A percentile compares a stretch with the other conserved stretches of the same genome.
Evolutionary conservation across 2,797 vertebrate species (phyloP).

Genomic region (Sebastolobus alascanus): DNA sequence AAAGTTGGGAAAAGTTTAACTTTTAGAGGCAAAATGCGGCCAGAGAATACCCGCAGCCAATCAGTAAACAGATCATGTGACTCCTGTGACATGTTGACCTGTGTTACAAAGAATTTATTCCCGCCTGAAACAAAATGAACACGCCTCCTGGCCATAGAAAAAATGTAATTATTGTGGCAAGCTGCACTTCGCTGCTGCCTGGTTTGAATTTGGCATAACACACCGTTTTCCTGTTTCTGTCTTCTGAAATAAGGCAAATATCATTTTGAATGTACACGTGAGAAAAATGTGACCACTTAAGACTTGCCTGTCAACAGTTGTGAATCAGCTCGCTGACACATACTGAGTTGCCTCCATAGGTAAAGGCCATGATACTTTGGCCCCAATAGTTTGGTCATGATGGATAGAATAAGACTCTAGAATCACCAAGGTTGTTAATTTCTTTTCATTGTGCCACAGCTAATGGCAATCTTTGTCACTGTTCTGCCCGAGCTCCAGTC

Average conservation of each 20-base stretch:
- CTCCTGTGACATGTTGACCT: no score
- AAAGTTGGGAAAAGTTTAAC: no score
- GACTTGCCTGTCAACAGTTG: slow-evolving; percentile 3
- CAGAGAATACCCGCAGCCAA: no score
- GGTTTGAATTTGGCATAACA: neutral
- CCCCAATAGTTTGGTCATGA: slow-evolving; percentile 20
- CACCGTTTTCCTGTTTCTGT: neutral
- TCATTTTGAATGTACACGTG: neutral
- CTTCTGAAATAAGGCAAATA: neutral
- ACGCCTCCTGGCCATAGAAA: no score
- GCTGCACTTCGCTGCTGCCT: no score
- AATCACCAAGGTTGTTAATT: slow-evolving; percentile 66
- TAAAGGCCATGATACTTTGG: slow-evolving; percentile 20
- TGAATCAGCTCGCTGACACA: neutral
- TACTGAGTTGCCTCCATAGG: slow-evolving; percentile 2
- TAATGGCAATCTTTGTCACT: slow-evolving; percentile 69
- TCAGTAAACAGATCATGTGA: no score
- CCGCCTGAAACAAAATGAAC: no score
- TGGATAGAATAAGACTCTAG: slow-evolving; percentile 51
- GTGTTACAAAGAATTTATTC: no score
- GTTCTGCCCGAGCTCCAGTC: slow-evolving; percentile 62
- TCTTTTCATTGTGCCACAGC: slow-evolving; percentile 60
- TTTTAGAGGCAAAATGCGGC: no score
- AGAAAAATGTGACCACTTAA: neutral
- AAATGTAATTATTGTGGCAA: no score